Percentiles rank a stretch among this genome's conserved stretches.
phyloP scores from a whole-genome alignment of 2,888 invertebrate genomes.

The Monoplex corrugatus region DNA sequence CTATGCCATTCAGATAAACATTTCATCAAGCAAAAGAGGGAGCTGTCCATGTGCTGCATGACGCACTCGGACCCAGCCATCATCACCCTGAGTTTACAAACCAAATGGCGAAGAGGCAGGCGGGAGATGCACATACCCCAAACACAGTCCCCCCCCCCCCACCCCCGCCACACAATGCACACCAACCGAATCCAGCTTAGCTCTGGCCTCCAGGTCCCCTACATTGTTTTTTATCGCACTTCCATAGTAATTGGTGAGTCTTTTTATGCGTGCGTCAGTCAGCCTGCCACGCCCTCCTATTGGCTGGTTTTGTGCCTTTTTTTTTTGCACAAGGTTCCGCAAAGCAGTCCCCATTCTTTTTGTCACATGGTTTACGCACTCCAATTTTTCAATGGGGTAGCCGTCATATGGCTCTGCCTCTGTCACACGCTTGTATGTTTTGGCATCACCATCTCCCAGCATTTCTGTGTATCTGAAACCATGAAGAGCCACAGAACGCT shows the following conservation, averaged over 20 bases:
- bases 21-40: too few species aligned
- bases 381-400: slow-evolving; percentile 12
- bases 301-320: background rate
- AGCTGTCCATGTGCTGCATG: too few species aligned
- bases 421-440: background rate
- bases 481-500: background rate
- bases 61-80: too few species aligned
- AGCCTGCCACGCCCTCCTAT: slow-evolving; percentile 15
- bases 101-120: too few species aligned
- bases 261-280: background rate
- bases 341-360: slow-evolving; percentile 27
- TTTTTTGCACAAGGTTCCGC: background rate
- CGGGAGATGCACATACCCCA: too few species aligned
- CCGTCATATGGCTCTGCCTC: slow-evolving; percentile 6
- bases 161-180: too few species aligned
- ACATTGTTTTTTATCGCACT: background rate
- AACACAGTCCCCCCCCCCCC: too few species aligned
- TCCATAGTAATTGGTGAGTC: slow-evolving; percentile 16
- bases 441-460: slow-evolving; percentile 31
- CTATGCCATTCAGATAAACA: too few species aligned
- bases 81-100: too few species aligned
- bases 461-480: slow-evolving; percentile 29
- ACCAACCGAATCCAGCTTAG: too few species aligned
- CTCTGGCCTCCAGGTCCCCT: background rate
- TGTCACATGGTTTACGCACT: slow-evolving; percentile 26